Conservation (phyloP, 2,797 vertebrate genomes). For the Borostomias antarcticus region DNA sequence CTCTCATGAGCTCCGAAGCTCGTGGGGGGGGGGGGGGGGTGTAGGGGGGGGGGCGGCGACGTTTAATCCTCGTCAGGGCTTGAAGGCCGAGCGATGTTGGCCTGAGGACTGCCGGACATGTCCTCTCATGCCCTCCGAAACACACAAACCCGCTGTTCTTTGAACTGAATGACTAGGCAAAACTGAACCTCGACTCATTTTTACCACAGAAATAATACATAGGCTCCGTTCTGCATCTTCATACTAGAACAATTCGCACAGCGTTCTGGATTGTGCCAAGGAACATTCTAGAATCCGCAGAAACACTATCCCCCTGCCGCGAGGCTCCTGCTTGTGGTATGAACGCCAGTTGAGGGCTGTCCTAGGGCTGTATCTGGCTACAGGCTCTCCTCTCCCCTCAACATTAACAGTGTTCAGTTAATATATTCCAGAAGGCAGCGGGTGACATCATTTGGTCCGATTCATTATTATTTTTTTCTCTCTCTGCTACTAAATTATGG, state of each 20-base stretch:
- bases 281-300: too few species aligned
- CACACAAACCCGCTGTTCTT: slow-evolving; percentile 57
- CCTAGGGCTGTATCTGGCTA: slow-evolving; percentile 31
- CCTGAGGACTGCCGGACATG: slow-evolving; percentile 39
- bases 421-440: slow-evolving; percentile 64
- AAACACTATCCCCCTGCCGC: slow-evolving; percentile 30
- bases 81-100: slow-evolving; percentile 41
- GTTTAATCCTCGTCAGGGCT: slow-evolving; percentile 59
- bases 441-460: slow-evolving; percentile 66
- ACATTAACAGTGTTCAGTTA: slow-evolving; percentile 45
- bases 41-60: too few species aligned
- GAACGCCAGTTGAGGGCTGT: slow-evolving; percentile 4
- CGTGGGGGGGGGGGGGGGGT: slow-evolving; percentile 36
- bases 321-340: neutral
- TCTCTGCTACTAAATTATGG: slow-evolving; percentile 45
- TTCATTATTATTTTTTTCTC: slow-evolving; percentile 24
- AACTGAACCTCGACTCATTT: slow-evolving; percentile 42
- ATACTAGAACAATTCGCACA: neutral
- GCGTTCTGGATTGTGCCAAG: too few species aligned
- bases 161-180: slow-evolving; percentile 55
- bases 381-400: slow-evolving; percentile 13
- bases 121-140: slow-evolving; percentile 57
- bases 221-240: neutral
- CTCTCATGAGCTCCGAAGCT: slow-evolving; percentile 29
- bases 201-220: slow-evolving; percentile 46